phyloP scores from a whole-genome alignment of 2,888 invertebrate genomes.

The Harpalus rubripes region DNA sequence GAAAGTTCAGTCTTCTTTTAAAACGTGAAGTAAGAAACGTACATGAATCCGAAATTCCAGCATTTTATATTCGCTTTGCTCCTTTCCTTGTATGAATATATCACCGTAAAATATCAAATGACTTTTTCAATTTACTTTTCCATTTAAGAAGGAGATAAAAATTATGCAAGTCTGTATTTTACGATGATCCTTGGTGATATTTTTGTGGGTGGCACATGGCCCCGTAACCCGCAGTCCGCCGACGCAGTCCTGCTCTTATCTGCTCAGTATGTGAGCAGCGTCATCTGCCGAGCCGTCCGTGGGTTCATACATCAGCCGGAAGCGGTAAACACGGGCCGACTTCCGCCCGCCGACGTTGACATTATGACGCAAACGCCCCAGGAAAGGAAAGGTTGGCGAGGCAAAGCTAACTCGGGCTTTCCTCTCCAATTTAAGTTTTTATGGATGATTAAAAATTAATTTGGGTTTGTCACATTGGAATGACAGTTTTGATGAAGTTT shows the following conservation, averaged over 20 bases:
- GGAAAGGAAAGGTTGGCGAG: not conserved
- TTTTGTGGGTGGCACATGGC: not conserved
- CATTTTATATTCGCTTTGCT: too few species aligned
- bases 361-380: not conserved
- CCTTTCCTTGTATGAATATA: not conserved
- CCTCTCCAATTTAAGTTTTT: slow-evolving; percentile 3
- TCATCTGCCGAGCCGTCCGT: slow-evolving; percentile 6
- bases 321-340: slow-evolving; percentile 17
- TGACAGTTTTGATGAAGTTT: slow-evolving; percentile 49
- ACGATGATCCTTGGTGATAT: slow-evolving; percentile 1
- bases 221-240: not conserved
- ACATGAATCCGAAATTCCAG: too few species aligned
- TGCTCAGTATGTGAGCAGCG: slow-evolving; percentile 16
- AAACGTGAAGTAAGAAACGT: too few species aligned
- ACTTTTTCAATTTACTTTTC: slow-evolving; percentile 7
- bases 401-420: not conserved
- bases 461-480: slow-evolving; percentile 42
- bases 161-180: slow-evolving; percentile 14
- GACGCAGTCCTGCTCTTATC: not conserved
- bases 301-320: slow-evolving; percentile 43
- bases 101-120: not conserved
- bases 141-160: not conserved
- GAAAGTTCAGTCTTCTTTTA: too few species aligned
- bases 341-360: slow-evolving; percentile 16
- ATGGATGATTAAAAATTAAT: slow-evolving; percentile 53